A percentile compares a stretch with the other conserved stretches of the same genome.
Conservation (phyloP, 2,797 vertebrate species). For the Chrosomus eos region DNA sequence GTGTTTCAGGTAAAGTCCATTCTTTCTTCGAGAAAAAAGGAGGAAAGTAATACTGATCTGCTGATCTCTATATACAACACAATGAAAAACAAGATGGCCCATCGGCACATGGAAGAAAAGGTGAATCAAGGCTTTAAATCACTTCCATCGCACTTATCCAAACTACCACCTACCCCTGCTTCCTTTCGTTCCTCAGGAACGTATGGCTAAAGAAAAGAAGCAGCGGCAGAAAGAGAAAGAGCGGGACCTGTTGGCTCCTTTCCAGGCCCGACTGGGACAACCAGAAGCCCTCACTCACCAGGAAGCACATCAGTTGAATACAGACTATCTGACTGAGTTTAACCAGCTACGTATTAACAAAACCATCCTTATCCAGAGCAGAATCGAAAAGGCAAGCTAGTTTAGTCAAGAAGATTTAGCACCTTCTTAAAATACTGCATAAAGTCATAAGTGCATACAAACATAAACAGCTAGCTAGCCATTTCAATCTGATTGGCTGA, state of each 20-base stretch:
- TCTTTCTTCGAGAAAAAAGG: conserved; percentile 71
- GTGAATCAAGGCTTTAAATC: conserved; percentile 63
- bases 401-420: neutral
- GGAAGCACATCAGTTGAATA: conserved; percentile 71
- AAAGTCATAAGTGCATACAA: neutral
- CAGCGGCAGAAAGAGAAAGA: conserved; percentile 65
- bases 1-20: conserved; percentile 76
- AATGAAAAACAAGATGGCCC: conserved; percentile 72
- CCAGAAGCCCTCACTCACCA: conserved; percentile 66
- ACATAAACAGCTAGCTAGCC: neutral
- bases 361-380: conserved; percentile 80
- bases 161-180: neutral
- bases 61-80: conserved; percentile 76
- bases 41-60: conserved; percentile 72
- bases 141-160: neutral
- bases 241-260: conserved; percentile 79
- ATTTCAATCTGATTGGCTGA: neutral
- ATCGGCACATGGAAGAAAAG: conserved; percentile 67
- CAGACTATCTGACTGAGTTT: conserved; percentile 76
- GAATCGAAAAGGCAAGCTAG: conserved; percentile 77
- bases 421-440: neutral
- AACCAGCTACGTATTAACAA: conserved; percentile 76
- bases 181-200: conserved; percentile 66
- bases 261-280: conserved; percentile 70
- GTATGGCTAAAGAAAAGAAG: conserved; percentile 66